These are phyloP conservation scores for Vanacampus margaritifer DNA, from an alignment of 2,113 vertebrate species.

Conservation along the genomic window DNA sequence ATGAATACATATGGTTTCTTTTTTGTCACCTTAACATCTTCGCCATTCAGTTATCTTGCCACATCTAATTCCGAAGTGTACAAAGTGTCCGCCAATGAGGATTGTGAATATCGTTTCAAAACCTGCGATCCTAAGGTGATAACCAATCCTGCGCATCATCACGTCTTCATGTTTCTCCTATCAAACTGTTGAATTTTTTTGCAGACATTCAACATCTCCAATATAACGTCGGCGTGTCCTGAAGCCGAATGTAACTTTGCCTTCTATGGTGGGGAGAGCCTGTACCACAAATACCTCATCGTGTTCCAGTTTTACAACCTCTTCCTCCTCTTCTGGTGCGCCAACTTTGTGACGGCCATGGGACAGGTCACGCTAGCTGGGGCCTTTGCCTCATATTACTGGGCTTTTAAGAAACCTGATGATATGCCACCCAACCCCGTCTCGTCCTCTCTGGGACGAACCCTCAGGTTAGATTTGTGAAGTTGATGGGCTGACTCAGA, in stretches of 20 bases:
- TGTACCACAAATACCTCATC: slow-evolving; percentile 86
- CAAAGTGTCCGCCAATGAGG: slow-evolving; percentile 79
- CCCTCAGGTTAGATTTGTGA: slow-evolving; percentile 78
- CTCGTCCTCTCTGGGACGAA: slow-evolving; percentile 83
- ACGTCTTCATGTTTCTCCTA: neutral
- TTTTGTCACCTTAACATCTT: slow-evolving; percentile 58
- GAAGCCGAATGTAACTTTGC: slow-evolving; percentile 86
- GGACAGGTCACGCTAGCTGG: slow-evolving; percentile 91
- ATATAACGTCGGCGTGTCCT: slow-evolving; percentile 68
- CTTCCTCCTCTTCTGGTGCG: slow-evolving; percentile 96
- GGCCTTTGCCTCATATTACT: slow-evolving; percentile 96
- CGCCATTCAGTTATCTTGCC: slow-evolving; percentile 81
- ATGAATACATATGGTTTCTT: neutral
- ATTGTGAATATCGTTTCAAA: slow-evolving; percentile 66
- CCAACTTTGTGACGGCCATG: slow-evolving; percentile 89
- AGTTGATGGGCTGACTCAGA: neutral
- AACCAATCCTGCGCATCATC: neutral
- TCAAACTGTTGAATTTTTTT: slow-evolving; percentile 1
- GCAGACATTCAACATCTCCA: slow-evolving; percentile 79
- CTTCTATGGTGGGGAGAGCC: slow-evolving; percentile 87
- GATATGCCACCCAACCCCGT: slow-evolving; percentile 87
- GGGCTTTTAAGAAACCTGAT: slow-evolving; percentile 89
- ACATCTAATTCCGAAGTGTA: slow-evolving; percentile 88
- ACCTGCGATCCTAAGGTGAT: slow-evolving; percentile 82
- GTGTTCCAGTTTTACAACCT: slow-evolving; percentile 90